Evolutionary conservation across 2,113 vertebrate genomes (phyloP).

Genomic region (Burhinus oedicnemus): DNA sequence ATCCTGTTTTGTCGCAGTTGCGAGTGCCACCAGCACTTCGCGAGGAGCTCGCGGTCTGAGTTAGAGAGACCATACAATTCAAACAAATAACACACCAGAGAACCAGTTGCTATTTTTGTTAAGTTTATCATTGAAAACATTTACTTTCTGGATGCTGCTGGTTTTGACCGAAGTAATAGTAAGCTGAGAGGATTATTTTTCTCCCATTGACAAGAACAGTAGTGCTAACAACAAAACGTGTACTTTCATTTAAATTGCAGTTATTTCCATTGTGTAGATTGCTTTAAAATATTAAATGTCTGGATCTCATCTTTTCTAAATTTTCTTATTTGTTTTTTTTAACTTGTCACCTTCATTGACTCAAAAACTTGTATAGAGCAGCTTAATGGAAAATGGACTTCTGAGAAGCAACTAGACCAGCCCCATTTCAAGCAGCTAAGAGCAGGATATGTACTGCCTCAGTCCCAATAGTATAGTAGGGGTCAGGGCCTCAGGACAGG

Average conservation of each 20-base stretch:
- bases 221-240: background rate
- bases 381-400: background rate
- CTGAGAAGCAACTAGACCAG: background rate
- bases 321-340: constrained; percentile 1
- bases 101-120: background rate
- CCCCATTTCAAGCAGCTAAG: background rate
- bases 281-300: background rate
- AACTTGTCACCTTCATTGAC: background rate
- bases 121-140: background rate
- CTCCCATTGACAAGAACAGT: background rate
- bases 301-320: background rate
- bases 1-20: background rate
- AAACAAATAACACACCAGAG: background rate
- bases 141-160: background rate
- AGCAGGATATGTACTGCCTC: background rate
- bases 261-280: background rate
- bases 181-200: background rate
- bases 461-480: rapidly evolving
- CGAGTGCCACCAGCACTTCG: background rate
- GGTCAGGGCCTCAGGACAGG: background rate
- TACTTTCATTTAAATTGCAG: background rate
- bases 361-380: background rate
- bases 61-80: background rate
- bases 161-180: background rate
- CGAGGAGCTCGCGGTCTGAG: background rate